Evolutionary conservation across 2,113 vertebrate genomes (phyloP).

Genomic region (Chrysemys picta): DNA sequence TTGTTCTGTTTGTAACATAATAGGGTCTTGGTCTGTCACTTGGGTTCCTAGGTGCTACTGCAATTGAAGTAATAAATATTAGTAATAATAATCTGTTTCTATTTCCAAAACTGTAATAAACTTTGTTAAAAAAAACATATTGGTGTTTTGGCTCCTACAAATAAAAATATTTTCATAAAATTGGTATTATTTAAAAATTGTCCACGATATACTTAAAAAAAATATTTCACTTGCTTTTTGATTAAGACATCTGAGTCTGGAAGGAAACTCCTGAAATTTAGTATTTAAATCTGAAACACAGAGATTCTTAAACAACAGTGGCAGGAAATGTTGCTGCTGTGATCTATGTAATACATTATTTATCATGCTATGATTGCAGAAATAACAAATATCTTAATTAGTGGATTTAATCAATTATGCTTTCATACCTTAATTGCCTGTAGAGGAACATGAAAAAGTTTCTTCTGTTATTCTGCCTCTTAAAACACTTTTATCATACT

Average conservation of each 20-base stretch:
- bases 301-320: slow-evolving; percentile 38
- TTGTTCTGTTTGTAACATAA: neutral
- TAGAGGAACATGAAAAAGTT: slow-evolving; percentile 49
- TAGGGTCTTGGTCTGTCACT: neutral
- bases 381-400: slow-evolving; percentile 74
- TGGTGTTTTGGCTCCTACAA: neutral
- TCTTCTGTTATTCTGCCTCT: slow-evolving; percentile 57
- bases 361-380: slow-evolving; percentile 55
- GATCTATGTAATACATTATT: slow-evolving; percentile 57
- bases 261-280: slow-evolving; percentile 22
- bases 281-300: slow-evolving; percentile 29
- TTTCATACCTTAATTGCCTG: slow-evolving; percentile 57
- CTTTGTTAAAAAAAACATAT: neutral
- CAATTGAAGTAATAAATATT: neutral
- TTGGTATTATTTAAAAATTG: neutral
- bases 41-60: neutral
- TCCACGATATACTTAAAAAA: neutral
- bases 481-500: slow-evolving; percentile 63
- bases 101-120: neutral
- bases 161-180: neutral
- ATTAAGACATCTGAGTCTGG: neutral
- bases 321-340: slow-evolving; percentile 6
- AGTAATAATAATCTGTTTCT: neutral
- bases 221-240: slow-evolving; percentile 9
- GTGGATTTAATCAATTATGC: slow-evolving; percentile 64